These are phyloP conservation scores for Conus canariensis DNA, from an alignment of 2,888 invertebrate genomes.

Conservation along the genomic window DNA sequence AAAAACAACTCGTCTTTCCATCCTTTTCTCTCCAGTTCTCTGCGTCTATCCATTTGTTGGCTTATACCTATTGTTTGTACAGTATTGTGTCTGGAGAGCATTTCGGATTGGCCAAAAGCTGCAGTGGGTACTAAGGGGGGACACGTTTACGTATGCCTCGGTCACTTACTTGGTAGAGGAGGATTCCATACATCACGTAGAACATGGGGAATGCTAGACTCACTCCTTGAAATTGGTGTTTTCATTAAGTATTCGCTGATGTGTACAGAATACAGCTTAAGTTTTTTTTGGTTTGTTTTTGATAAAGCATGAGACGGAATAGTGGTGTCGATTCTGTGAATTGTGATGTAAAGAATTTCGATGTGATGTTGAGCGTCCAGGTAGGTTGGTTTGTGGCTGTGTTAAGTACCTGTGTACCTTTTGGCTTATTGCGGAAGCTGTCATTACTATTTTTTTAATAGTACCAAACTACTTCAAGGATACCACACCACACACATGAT, in stretches of 20 bases:
- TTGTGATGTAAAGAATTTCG: slow-evolving; percentile 18
- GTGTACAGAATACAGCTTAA: slow-evolving; percentile 22
- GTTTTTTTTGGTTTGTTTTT: not conserved
- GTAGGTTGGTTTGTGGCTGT: not conserved
- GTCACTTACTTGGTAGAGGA: slow-evolving; percentile 2
- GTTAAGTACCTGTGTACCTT: slow-evolving; percentile 40
- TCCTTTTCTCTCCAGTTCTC: not conserved
- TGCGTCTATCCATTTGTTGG: slow-evolving; percentile 40
- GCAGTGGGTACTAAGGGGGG: slow-evolving; percentile 31
- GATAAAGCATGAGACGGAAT: not conserved
- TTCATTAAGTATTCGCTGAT: slow-evolving; percentile 28
- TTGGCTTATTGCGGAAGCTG: slow-evolving; percentile 37
- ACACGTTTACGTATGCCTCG: not conserved
- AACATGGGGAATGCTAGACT: slow-evolving; percentile 6
- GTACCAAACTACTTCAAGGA: slow-evolving; percentile 28
- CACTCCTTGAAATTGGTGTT: not conserved
- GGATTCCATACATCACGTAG: not conserved
- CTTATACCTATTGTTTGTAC: slow-evolving; percentile 56
- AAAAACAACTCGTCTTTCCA: not conserved
- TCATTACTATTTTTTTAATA: not conserved
- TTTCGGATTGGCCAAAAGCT: slow-evolving; percentile 49
- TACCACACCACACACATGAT: slow-evolving; percentile 1
- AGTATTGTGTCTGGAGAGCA: slow-evolving; percentile 31
- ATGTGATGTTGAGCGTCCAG: not conserved
- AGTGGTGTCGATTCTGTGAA: slow-evolving; percentile 6